Evolutionary conservation across 2,797 vertebrate genomes (phyloP).

Genomic region (Tragopan temminckii): DNA sequence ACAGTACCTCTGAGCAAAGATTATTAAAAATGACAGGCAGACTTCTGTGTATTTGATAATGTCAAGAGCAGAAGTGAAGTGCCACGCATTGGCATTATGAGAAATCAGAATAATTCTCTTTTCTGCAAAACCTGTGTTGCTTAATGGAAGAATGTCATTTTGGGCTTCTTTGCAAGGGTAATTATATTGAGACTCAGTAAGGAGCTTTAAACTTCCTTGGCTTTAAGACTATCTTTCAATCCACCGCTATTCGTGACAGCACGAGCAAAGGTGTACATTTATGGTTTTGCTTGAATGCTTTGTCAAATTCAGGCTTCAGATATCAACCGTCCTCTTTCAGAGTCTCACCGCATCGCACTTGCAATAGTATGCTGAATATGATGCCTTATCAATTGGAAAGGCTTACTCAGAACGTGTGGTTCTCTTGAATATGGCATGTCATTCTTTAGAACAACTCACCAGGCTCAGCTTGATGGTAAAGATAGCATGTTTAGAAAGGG

Average conservation of each 20-base stretch:
- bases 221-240: background rate
- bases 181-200: background rate
- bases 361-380: background rate
- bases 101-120: slow-evolving; percentile 28
- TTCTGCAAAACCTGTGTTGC: background rate
- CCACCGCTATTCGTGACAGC: background rate
- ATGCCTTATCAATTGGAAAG: background rate
- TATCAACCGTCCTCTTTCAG: background rate
- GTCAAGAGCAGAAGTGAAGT: background rate
- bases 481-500: background rate
- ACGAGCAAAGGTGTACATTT: background rate
- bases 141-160: slow-evolving; percentile 6
- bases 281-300: background rate
- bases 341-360: background rate
- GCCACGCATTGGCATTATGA: background rate
- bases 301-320: background rate
- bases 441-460: background rate
- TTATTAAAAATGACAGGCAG: slow-evolving; percentile 55
- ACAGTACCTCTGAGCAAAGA: background rate
- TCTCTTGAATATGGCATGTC: background rate
- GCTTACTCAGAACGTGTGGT: background rate
- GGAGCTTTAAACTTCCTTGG: background rate
- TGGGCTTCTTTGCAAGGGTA: background rate
- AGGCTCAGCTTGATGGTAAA: background rate
- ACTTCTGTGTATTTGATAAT: slow-evolving; percentile 25